These are phyloP conservation scores for Buceros bicornis DNA, from an alignment of 2,797 vertebrate genomes.

Conservation along the genomic window DNA sequence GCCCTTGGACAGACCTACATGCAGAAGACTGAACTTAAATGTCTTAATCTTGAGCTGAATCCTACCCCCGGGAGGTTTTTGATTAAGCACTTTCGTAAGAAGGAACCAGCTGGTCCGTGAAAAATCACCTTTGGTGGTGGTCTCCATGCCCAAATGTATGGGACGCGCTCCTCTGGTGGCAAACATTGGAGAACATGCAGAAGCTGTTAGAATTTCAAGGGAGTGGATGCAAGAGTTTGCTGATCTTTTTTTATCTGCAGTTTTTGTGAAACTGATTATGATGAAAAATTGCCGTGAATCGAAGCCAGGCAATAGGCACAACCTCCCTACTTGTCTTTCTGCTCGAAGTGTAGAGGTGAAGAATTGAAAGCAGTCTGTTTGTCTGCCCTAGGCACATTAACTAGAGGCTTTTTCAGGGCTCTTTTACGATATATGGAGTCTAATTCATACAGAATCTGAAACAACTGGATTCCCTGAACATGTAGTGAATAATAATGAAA, in stretches of 20 bases:
- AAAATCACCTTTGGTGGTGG: background rate
- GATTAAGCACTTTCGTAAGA: background rate
- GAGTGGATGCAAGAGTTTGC: background rate
- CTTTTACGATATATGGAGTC: background rate
- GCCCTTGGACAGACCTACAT: accelerated
- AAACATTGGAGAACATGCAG: background rate
- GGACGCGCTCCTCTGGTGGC: background rate
- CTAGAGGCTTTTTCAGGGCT: background rate
- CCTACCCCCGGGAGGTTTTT: background rate
- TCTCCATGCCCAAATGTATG: background rate
- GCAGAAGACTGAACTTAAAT: background rate
- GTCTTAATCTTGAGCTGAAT: background rate
- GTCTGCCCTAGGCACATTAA: background rate
- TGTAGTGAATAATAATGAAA: background rate
- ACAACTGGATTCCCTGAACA: background rate
- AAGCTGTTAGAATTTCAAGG: background rate
- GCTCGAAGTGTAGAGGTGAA: background rate
- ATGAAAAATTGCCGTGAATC: background rate
- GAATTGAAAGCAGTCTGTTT: background rate
- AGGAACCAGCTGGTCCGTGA: background rate
- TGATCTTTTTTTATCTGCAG: background rate
- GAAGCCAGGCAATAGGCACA: background rate
- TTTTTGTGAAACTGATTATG: background rate
- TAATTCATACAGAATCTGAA: conserved; percentile 11
- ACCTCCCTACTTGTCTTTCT: background rate